phyloP scores from a whole-genome alignment of 2,888 invertebrate genomes.

The Drosophila imparisetae region DNA sequence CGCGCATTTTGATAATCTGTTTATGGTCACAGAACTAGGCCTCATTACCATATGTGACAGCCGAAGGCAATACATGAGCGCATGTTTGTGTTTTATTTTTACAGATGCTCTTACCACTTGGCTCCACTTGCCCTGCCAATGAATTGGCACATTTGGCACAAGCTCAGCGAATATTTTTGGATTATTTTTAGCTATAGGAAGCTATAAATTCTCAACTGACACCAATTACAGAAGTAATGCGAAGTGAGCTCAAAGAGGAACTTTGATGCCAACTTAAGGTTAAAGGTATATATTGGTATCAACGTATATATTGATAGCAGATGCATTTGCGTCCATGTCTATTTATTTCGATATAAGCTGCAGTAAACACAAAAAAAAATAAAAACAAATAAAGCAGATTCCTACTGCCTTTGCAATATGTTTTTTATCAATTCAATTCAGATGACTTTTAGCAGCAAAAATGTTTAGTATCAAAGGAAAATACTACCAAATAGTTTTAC shows the following conservation, averaged over 20 bases:
- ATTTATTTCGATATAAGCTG: background rate
- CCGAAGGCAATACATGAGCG: constrained; percentile 30
- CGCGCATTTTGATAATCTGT: constrained; percentile 62
- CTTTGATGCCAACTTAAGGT: background rate
- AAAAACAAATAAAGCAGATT: background rate
- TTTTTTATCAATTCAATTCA: background rate
- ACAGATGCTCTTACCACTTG: constrained; percentile 64
- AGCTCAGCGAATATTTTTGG: constrained; percentile 32
- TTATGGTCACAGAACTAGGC: constrained; percentile 74
- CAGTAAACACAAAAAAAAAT: background rate
- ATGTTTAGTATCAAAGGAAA: background rate
- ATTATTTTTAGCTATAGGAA: constrained; percentile 20
- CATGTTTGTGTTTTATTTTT: constrained; percentile 21
- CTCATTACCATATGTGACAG: constrained; percentile 77
- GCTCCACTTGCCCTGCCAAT: constrained; percentile 33
- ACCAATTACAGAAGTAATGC: constrained; percentile 26
- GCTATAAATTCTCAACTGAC: constrained; percentile 23
- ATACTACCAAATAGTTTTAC: background rate
- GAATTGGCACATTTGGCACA: constrained; percentile 72
- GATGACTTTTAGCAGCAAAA: background rate
- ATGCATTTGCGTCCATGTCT: background rate
- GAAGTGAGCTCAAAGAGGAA: background rate
- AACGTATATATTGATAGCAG: background rate
- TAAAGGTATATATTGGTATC: background rate
- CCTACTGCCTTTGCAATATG: background rate